Evolutionary conservation across 2,888 invertebrate species (phyloP).

Genomic region (Podotricha telesiphe): DNA sequence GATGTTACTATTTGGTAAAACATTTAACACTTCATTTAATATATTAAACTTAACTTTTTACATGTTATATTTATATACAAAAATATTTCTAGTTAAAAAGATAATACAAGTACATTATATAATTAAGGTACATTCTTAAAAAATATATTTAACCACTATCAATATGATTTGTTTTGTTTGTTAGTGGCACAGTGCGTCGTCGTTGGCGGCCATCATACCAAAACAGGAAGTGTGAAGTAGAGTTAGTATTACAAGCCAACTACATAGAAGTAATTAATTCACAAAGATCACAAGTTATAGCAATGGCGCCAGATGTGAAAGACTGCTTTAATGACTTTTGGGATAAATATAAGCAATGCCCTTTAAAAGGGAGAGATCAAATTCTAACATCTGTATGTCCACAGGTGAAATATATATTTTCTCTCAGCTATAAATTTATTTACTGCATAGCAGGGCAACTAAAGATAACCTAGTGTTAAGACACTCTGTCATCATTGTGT

Average conservation of each 20-base stretch:
- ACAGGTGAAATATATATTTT: constrained; percentile 83
- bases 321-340: constrained; percentile 89
- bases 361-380: constrained; percentile 89
- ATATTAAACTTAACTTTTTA: neutral
- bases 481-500: too few species aligned
- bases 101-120: too few species aligned
- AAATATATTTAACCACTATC: too few species aligned
- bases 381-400: constrained; percentile 93
- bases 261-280: constrained; percentile 86
- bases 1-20: constrained; percentile 91
- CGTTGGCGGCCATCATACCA: constrained; percentile 86
- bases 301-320: constrained; percentile 86
- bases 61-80: too few species aligned
- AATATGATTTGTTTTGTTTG: too few species aligned
- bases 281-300: constrained; percentile 70
- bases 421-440: too few species aligned
- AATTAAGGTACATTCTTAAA: too few species aligned
- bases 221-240: constrained; percentile 87
- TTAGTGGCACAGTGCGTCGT: constrained; percentile 89
- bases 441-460: too few species aligned
- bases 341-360: constrained; percentile 84
- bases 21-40: too few species aligned
- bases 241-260: constrained; percentile 88
- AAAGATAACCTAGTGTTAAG: too few species aligned
- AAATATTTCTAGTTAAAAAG: too few species aligned